These are phyloP conservation scores for Pasiphila rectangulata DNA, from an alignment of 2,888 invertebrate genomes.

Conservation along the genomic window DNA sequence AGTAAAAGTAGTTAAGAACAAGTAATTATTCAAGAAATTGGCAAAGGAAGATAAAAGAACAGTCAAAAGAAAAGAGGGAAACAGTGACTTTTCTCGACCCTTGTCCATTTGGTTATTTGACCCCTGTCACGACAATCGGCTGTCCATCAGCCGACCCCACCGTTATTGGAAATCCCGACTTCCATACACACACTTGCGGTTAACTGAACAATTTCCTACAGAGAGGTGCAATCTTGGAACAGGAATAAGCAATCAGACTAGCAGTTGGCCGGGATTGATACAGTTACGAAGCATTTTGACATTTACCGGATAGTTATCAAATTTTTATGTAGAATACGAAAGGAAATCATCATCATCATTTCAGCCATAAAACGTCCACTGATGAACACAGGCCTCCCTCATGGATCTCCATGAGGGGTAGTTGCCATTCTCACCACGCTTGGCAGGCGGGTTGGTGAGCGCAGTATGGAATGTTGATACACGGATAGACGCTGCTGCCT, in stretches of 20 bases:
- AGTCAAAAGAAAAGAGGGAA: slow-evolving; percentile 31
- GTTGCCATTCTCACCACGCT: no score
- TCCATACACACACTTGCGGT: slow-evolving; percentile 51
- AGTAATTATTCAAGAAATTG: slow-evolving; percentile 1
- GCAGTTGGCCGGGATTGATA: slow-evolving; percentile 12
- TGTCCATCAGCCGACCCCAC: slow-evolving; percentile 59
- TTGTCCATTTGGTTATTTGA: slow-evolving; percentile 57
- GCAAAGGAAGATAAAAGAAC: slow-evolving; percentile 13
- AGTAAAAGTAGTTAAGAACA: no score
- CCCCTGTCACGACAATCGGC: slow-evolving; percentile 64
- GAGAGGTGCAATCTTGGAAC: slow-evolving; percentile 38
- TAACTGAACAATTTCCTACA: slow-evolving; percentile 56
- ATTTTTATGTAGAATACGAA: not conserved
- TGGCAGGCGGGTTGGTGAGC: no score
- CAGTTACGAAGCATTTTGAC: no score
- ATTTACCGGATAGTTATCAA: not conserved
- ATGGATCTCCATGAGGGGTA: no score
- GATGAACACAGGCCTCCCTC: no score
- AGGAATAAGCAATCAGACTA: no score
- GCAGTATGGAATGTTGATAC: no score
- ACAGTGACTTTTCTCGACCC: slow-evolving; percentile 35
- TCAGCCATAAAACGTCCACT: no score
- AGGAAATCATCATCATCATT: no score
- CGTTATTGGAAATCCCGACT: slow-evolving; percentile 61
- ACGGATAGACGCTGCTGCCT: no score